Conservation (phyloP, 2,888 invertebrate species). For the Plebejus anna region DNA sequence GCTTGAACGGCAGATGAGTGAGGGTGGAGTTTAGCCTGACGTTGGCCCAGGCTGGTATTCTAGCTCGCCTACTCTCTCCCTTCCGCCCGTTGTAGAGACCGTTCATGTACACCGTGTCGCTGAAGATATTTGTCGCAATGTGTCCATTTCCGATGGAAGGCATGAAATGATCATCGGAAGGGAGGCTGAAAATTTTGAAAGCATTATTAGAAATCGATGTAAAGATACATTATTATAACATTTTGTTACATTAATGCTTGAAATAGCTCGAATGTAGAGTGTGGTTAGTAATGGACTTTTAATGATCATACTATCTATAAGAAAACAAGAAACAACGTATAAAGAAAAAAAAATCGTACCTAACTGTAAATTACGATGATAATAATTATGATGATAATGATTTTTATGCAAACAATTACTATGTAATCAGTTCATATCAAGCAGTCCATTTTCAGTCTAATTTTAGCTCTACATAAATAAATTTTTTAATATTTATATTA, state of each 20-base stretch:
- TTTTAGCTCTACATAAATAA: not conserved
- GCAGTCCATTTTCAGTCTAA: not conserved
- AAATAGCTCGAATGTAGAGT: too few species aligned
- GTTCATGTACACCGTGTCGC: conserved; percentile 81
- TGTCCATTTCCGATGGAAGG: conserved; percentile 81
- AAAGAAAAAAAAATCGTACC: too few species aligned
- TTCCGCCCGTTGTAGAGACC: conserved; percentile 79
- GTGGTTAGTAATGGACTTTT: too few species aligned
- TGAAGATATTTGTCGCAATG: conserved; percentile 78
- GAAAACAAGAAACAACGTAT: too few species aligned
- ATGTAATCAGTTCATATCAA: not conserved
- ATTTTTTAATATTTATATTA: too few species aligned
- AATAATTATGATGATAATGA: not conserved
- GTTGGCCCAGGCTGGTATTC: conserved; percentile 81
- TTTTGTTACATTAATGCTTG: too few species aligned
- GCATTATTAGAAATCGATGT: not conserved
- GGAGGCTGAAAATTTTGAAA: conserved; percentile 61
- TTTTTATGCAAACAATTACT: not conserved
- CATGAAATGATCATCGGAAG: conserved; percentile 77
- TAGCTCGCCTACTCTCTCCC: conserved; percentile 79
- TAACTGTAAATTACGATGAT: too few species aligned
- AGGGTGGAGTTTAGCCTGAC: conserved; percentile 71
- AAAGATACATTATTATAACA: too few species aligned
- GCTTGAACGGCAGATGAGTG: conserved; percentile 56
- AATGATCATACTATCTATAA: too few species aligned